Conservation (phyloP, 2,113 vertebrate species). For the Aramus guarauna region DNA sequence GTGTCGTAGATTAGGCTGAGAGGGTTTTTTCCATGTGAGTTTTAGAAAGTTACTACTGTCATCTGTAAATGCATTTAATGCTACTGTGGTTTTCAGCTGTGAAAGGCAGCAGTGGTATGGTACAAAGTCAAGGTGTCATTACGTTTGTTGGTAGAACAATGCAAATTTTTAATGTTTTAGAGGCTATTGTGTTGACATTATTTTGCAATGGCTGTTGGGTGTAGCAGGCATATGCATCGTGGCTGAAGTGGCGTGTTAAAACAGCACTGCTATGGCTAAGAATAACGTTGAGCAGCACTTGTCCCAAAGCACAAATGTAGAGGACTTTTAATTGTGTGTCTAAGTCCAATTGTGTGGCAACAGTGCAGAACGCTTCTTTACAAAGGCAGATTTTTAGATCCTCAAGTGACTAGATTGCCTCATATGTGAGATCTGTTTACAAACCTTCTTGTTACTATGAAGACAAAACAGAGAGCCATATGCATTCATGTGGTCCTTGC, state of each 20-base stretch:
- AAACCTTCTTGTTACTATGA: conserved; percentile 75
- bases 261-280: background rate
- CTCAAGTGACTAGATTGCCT: conserved; percentile 66
- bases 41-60: background rate
- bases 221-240: background rate
- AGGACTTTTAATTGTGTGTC: conserved; percentile 32
- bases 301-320: background rate
- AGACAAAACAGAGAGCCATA: conserved; percentile 72
- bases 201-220: background rate
- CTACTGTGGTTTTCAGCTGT: background rate
- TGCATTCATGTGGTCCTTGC: conserved; percentile 66
- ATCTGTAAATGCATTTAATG: background rate
- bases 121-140: background rate
- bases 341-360: conserved; percentile 13
- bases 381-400: conserved; percentile 66
- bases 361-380: conserved; percentile 16
- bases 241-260: background rate
- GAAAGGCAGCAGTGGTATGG: background rate
- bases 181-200: background rate
- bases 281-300: background rate
- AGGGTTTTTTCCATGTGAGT: background rate
- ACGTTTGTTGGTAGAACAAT: background rate
- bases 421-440: conserved; percentile 68
- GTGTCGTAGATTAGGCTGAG: background rate
- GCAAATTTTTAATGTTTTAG: background rate